These are phyloP conservation scores for Dascyllus trimaculatus DNA, from an alignment of 2,113 vertebrate species.

Conservation along the genomic window DNA sequence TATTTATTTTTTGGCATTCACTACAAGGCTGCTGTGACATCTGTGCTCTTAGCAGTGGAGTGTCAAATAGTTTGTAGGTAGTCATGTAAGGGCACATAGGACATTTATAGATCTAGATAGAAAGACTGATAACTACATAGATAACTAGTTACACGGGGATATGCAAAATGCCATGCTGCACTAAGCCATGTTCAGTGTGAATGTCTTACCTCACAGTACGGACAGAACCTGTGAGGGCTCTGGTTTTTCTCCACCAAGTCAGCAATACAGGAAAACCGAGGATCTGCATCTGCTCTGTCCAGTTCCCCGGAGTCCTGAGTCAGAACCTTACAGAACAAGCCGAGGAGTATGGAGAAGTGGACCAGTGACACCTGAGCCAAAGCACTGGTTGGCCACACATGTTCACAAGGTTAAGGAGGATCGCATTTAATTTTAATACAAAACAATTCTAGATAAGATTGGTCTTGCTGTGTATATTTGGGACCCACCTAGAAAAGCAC, in stretches of 20 bases:
- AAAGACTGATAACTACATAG: not conserved
- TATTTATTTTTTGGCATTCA: too few relatives aligned
- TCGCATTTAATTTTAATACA: not conserved
- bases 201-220: conserved; percentile 86
- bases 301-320: conserved; percentile 81
- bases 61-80: not conserved
- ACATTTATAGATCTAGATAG: not conserved
- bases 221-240: conserved; percentile 82
- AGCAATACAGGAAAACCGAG: conserved; percentile 78
- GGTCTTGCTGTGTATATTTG: not conserved
- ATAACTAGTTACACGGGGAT: not conserved
- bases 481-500: too few relatives aligned
- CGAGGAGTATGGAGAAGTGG: conserved; percentile 77
- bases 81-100: not conserved
- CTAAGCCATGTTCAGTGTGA: not conserved
- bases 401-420: conserved; percentile 79
- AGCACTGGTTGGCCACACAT: conserved; percentile 74
- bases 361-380: conserved; percentile 79
- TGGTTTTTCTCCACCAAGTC: conserved; percentile 84
- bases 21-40: not conserved
- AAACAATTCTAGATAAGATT: conserved; percentile 1
- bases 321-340: conserved; percentile 83
- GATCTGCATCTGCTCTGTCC: conserved; percentile 69
- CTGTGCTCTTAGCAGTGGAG: not conserved
- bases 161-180: not conserved